Evolutionary conservation across 2,113 vertebrate genomes (phyloP).

Genomic region (Xyliphius kryptos): DNA sequence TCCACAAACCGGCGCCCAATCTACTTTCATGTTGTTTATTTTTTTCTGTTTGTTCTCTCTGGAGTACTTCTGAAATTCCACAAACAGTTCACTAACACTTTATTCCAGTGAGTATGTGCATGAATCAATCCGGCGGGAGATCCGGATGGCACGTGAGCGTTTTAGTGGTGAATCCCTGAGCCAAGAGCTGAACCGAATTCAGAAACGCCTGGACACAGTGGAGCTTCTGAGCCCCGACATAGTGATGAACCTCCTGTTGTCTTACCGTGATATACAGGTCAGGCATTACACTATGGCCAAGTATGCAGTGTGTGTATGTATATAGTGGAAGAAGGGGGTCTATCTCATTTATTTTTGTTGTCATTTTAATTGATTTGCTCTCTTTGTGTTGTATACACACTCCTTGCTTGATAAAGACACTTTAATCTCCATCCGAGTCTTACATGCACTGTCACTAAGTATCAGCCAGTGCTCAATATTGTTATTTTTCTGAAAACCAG

Average conservation of each 20-base stretch:
- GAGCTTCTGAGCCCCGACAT: conserved; percentile 85
- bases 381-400: no score
- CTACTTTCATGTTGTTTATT: no score
- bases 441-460: no score
- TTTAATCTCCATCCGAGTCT: no score
- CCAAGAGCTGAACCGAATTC: conserved; percentile 72
- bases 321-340: background rate
- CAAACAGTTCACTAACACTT: no score
- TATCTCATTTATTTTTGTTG: no score
- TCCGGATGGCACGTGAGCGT: conserved; percentile 74
- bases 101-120: conserved; percentile 82
- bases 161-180: conserved; percentile 72
- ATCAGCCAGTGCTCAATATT: no score
- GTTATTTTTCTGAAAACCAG: no score
- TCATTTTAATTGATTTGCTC: no score
- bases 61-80: no score
- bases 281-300: background rate
- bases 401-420: no score
- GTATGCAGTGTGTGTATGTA: background rate
- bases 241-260: conserved; percentile 80
- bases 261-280: conserved; percentile 83
- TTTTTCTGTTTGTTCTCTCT: background rate
- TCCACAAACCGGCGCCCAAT: no score
- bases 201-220: conserved; percentile 80
- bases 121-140: conserved; percentile 76